Percentiles rank a stretch among this genome's conserved stretches.
These are phyloP conservation scores for Conchocele bisecta DNA, from an alignment of 2,888 invertebrate genomes.

Conservation along the genomic window DNA sequence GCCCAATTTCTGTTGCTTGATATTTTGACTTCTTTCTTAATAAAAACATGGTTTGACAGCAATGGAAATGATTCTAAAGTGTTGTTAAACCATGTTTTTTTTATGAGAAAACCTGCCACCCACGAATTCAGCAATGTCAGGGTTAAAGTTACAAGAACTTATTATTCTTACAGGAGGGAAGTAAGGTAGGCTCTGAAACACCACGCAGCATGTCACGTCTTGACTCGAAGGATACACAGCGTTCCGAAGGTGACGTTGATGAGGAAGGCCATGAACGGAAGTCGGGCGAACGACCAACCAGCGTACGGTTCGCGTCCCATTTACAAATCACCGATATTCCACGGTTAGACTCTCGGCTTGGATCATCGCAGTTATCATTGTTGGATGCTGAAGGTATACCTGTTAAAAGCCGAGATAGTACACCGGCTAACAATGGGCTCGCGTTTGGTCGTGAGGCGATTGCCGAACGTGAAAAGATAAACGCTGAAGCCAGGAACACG, in stretches of 20 bases:
- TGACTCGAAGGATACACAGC: not conserved
- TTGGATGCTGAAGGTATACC: slow-evolving; percentile 54
- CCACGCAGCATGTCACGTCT: no score
- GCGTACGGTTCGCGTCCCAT: slow-evolving; percentile 64
- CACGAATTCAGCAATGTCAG: no score
- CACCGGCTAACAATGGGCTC: slow-evolving; percentile 20
- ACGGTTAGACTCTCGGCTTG: slow-evolving; percentile 49
- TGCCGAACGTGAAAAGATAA: slow-evolving; percentile 69
- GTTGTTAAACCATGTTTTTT: no score
- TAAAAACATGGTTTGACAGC: no score
- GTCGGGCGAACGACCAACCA: slow-evolving; percentile 53
- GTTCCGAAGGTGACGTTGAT: slow-evolving; percentile 8
- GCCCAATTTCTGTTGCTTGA: no score
- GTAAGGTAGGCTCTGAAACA: no score
- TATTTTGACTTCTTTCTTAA: no score
- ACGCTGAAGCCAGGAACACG: slow-evolving; percentile 65
- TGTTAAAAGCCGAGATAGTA: slow-evolving; percentile 48
- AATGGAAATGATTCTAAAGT: no score
- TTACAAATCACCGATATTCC: slow-evolving; percentile 62
- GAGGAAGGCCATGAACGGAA: not conserved
- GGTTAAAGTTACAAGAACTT: no score
- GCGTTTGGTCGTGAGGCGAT: slow-evolving; percentile 69
- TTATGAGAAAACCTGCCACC: no score
- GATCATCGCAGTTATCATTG: slow-evolving; percentile 52
- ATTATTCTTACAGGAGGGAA: no score